Conservation (phyloP, 2,888 invertebrate species). For the Argyresthia goedartella region DNA sequence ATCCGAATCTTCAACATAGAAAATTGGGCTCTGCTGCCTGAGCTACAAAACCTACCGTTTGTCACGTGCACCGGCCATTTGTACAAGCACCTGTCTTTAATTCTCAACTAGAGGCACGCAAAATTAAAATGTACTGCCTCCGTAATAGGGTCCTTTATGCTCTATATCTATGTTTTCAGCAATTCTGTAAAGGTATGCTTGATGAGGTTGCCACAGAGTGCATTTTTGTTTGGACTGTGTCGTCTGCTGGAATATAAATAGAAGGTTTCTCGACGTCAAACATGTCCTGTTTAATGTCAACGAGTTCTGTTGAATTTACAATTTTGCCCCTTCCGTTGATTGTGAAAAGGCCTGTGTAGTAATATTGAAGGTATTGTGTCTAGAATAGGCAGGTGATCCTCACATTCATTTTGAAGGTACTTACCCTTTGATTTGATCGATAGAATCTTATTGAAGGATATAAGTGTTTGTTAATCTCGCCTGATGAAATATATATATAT, state of each 20-base stretch:
- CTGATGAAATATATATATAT: no score
- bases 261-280: constrained; percentile 24
- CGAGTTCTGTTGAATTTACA: constrained; percentile 33
- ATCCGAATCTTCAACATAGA: constrained; percentile 24
- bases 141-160: not conserved
- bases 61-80: constrained; percentile 19
- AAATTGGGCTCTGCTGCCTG: constrained; percentile 31
- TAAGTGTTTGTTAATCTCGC: no score
- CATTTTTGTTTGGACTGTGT: constrained; percentile 19
- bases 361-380: not conserved
- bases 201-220: constrained; percentile 18
- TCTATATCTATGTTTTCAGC: not conserved
- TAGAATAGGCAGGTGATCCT: not conserved
- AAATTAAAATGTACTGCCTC: constrained; percentile 22
- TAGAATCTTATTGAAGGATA: no score
- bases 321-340: constrained; percentile 26
- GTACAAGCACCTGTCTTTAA: constrained; percentile 24
- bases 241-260: constrained; percentile 31
- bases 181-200: constrained; percentile 24
- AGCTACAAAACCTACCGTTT: constrained; percentile 28
- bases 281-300: constrained; percentile 30
- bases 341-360: constrained; percentile 13
- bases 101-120: constrained; percentile 18
- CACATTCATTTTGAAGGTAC: no score
- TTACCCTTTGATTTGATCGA: no score